Evolutionary conservation across 2,113 vertebrate genomes (phyloP), one percentile per base, ranked within the genome.

Genomic region (Pygathrix nemaeus): DNA sequence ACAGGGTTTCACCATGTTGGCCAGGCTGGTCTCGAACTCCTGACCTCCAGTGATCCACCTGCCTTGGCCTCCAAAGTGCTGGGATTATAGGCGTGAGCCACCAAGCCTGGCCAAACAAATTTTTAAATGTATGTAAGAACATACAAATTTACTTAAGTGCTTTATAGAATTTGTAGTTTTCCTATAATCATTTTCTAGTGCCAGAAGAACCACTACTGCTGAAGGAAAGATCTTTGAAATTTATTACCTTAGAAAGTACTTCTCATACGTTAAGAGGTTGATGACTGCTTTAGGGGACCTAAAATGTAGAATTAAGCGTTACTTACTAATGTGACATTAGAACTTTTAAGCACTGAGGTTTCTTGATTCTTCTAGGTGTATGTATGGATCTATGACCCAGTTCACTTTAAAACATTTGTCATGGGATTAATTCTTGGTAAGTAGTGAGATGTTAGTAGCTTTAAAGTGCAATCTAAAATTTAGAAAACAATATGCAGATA

Each of bases 351-450:
- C 82, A 92, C 43, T 35, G 6, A 2, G 79, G 8, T 4, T 99
- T 98, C 94, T 98, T 98, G 32, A 93, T 97, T 97, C 45, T 98
- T 99, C 21, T 92, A 99, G 99, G 99, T 99, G 6, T 99, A 99
- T 25, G 99, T 99, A 90, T 99, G 99, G 99, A 99, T 99, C 98
- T 99, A 99, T 83, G 99, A 99, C 98, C 99, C 99, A 0, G 99
- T 99, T 96, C 99, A 99, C 98, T 99, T 99, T 97, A 99, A 99
- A 99, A 99, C 99, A 2, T 99, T 99, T 98, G 99, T 99, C 97
- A 99, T 99, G 99, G 99, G 99, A 96, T 99, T 99, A 96, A 99
- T 99, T 59, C 99, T 99, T 89, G 99, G 99, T 99, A 98, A 99
- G 99, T 99, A 93, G 66, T 57, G 66, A 61, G 17, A 59, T 86